Percentiles rank a stretch among this genome's conserved stretches.
phyloP scores from a whole-genome alignment of 1,140 invertebrate genomes.

The Saccostrea cuccullata region DNA sequence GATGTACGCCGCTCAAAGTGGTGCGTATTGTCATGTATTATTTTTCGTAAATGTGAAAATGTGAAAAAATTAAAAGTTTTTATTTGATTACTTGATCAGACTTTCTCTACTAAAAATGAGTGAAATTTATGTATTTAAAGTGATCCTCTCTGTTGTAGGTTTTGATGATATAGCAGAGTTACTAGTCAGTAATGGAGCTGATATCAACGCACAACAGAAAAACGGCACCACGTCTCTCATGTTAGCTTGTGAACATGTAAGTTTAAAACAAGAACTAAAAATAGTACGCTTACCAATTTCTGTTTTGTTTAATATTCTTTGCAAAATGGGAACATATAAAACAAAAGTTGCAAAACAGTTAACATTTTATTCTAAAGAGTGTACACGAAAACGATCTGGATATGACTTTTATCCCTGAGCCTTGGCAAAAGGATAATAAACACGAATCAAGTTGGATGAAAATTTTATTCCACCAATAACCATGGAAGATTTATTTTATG shows the following conservation, averaged over 20 bases:
- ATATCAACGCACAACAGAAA: slow-evolving; percentile 68
- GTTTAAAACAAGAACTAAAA: not conserved
- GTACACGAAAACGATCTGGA: no score
- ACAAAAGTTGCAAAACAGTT: no score
- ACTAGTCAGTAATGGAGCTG: slow-evolving; percentile 66
- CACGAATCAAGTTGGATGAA: no score
- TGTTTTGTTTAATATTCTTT: no score
- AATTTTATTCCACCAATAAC: no score
- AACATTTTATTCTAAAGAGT: no score
- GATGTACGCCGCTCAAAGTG: slow-evolving; percentile 65
- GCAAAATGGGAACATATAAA: no score
- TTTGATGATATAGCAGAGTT: slow-evolving; percentile 70
- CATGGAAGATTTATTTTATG: no score
- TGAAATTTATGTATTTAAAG: not conserved
- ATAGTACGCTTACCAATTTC: no score
- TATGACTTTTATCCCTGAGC: no score
- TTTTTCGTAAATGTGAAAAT: not conserved
- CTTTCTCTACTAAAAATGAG: not conserved
- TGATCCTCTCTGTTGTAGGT: slow-evolving; percentile 49
- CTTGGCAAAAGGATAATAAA: no score
- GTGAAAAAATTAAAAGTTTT: not conserved
- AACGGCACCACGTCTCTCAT: slow-evolving; percentile 72
- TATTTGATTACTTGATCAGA: not conserved
- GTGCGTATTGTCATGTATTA: slow-evolving; percentile 42
- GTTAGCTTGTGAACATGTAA: slow-evolving; percentile 71